These are phyloP conservation scores for Grallaria varia DNA, from an alignment of 2,113 vertebrate genomes.

Conservation along the genomic window DNA sequence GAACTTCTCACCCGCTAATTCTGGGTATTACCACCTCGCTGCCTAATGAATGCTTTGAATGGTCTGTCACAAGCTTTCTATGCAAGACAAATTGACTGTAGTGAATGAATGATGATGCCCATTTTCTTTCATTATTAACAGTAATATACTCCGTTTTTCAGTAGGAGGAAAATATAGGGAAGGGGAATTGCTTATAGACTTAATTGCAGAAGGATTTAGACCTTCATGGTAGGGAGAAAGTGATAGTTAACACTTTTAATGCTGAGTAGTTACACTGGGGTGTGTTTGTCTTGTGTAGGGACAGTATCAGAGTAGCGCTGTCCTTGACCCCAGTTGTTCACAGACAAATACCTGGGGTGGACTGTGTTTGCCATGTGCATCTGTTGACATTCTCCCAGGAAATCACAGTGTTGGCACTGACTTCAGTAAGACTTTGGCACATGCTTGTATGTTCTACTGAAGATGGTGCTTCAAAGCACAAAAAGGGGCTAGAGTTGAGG, in stretches of 20 bases:
- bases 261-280: background rate
- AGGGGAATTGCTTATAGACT: constrained; percentile 30
- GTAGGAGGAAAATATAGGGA: background rate
- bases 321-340: background rate
- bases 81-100: constrained; percentile 63
- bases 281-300: background rate
- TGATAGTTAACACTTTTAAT: background rate
- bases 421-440: background rate
- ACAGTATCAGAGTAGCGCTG: background rate
- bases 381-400: background rate
- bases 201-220: constrained; percentile 59
- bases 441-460: background rate
- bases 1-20: constrained; percentile 1
- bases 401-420: background rate
- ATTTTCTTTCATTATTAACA: constrained; percentile 71
- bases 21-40: constrained; percentile 6
- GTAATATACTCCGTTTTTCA: constrained; percentile 72
- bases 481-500: background rate
- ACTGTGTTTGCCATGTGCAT: background rate
- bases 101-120: constrained; percentile 68
- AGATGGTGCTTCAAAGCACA: background rate
- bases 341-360: background rate
- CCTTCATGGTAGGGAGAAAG: background rate
- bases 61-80: constrained; percentile 27
- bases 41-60: constrained; percentile 39